These are phyloP conservation scores for Aphis craccivora DNA, from an alignment of 1,140 invertebrate genomes.

Conservation along the genomic window DNA sequence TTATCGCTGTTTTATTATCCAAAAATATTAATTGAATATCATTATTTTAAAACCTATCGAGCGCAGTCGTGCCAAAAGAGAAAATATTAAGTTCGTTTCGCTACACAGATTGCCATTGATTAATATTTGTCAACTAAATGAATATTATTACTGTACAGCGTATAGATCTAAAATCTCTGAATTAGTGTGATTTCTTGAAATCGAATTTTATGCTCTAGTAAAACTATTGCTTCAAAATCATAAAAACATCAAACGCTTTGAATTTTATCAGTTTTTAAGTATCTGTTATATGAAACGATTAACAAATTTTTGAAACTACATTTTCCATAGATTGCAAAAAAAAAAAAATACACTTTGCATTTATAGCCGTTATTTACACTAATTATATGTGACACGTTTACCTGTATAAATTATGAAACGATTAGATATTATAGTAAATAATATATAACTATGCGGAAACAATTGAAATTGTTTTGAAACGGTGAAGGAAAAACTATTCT, in stretches of 20 bases:
- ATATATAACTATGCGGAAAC: too few species aligned
- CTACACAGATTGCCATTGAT: background rate
- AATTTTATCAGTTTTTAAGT: background rate
- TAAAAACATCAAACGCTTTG: too few species aligned
- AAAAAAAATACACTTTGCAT: background rate
- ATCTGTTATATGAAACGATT: background rate
- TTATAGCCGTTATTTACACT: background rate
- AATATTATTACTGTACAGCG: background rate
- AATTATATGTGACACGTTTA: too few species aligned
- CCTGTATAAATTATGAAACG: background rate
- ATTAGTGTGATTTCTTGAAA: background rate
- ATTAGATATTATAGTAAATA: background rate
- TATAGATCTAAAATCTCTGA: background rate
- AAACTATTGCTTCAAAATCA: background rate
- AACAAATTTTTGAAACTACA: background rate
- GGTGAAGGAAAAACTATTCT: too few species aligned
- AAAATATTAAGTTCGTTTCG: background rate
- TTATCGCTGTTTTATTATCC: background rate
- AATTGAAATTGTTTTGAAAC: too few species aligned
- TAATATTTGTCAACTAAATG: background rate
- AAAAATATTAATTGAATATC: conserved; percentile 5
- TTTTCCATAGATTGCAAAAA: background rate
- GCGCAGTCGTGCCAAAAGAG: background rate
- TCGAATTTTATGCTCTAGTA: background rate
- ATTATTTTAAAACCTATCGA: background rate